Base-by-base conservation (phyloP, 2,888 invertebrate genomes). In the Nasonovia ribisnigri region DNA sequence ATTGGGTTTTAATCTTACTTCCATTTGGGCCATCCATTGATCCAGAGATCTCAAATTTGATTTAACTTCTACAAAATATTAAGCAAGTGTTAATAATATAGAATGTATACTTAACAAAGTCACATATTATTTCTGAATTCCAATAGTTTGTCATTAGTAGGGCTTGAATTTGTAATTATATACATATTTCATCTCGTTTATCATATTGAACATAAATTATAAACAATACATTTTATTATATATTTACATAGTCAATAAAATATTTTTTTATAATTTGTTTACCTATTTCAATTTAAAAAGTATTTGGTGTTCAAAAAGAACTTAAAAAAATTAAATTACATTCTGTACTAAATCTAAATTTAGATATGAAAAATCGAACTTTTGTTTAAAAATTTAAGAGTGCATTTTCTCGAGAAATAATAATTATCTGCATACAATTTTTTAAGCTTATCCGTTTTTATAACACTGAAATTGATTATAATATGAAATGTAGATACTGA, bases 11-110 rank as follows among this genome's bases (percentile, higher is more conserved):
- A 93, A 93, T 42, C 48, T 48, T 10, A 48, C 24, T 67, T 93
- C 93, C 93, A 93, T 93, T 93, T 86, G 86, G 8, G 8, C 84
- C 51, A 90, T 90, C 93, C 93, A 93, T 87, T 93, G 93, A 67
- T 93, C 90, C 48, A 93, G 42, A 24, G 93, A 86, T 87, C 90
- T 90, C 60, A 93, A 87, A 86, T 93, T 93, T 42, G 84, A 86
- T 86, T 93, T 90, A 10, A 93, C 93, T 48, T 93, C 93, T 93
- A 90, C 6, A 86, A 92, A 77, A 77, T 11, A 87, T 84, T 36
- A 87, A 60, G 20, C 5, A 48, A 43, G 1, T 29, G 24, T 77
- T 77, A 77, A 36, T 20, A 77, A 6, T 36, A 36, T 36, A 36
- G 4, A n/a, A n/a, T 67, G n/a, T 6, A 67, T n/a, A 13, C 36